Base-by-base conservation (phyloP, 2,113 vertebrate genomes). In the Narcine bancroftii region DNA sequence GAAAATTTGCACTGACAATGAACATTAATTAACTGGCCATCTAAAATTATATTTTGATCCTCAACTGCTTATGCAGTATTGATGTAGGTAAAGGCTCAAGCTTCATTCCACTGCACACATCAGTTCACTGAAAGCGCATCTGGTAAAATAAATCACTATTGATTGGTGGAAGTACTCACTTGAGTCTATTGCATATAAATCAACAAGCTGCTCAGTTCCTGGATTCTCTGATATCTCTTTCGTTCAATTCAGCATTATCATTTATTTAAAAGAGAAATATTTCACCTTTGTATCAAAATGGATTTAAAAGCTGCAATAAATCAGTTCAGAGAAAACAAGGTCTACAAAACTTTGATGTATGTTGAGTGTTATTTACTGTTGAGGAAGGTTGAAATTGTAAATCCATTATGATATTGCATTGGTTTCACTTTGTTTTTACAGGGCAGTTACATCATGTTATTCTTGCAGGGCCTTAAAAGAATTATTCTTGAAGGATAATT, bases 151-250 rank as follows among this genome's bases (percentile, higher is more conserved):
- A 94, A 91, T 69, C 81, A 81, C 87, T 94, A 91, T 93, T 85
- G 89, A 93, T 81, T 89, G 45, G 89, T 92, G 33, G 92, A 92
- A 63, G 24, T 63, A 33, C 92, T 93, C 92, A 93, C 92, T 69
- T 93, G 73, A 94, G 94, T 94, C 92, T 92, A 94, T 93, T 94
- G 63, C 94, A 93, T 93, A 93, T 94, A 94, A 94, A 92, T 92
- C 73, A 81, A 93, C 92, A 93, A 87, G 92, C 93, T 93, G 92
- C 87, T 26, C 63, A 66, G 63, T 92, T 93, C 69, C 92, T 93
- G 65, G 63, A 69, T 69, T 92, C 93, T 60, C 63, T 65, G 39
- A 79, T 6, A 89, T 93, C 60, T 76, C 6, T 89, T 92, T 69
- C 6, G 42, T 89, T 65, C 92, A 60, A 91, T 85, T 93, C 92